Base-by-base conservation (phyloP, 2,888 invertebrate genomes). In the Drosophila paranaensis region DNA sequence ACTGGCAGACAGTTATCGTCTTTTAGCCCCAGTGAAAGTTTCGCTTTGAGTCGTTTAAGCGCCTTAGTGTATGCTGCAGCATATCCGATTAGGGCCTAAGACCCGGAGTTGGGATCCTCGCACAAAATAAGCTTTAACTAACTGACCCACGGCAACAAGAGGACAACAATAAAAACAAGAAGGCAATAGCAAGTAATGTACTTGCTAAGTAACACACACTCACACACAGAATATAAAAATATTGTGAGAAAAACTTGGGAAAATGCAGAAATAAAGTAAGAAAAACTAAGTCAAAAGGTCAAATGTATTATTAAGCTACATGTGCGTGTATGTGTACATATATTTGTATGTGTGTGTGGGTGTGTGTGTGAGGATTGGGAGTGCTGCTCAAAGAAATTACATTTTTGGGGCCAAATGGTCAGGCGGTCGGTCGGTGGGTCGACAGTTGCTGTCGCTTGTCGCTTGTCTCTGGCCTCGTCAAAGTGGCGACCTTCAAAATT, bases 201-300 rank as follows among this genome's bases (percentile, higher is more conserved):
- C 55, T 53, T 53, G 45, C 51, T 45, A 50, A 65, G 45, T 51
- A 45, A 53, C 6, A 40, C 13, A 51, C 5, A 13, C 5, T 20
- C 6, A 37, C 8, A 10, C 9, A 25, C 37, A 39, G 37, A 20
- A 42, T 16, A 30, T 37, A 35, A 30, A 50, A 61, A 60, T 16
- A 53, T 46, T 35, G 14, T n/a, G 2, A 43, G 33, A 54, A 51
- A 54, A 55, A 54, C 39, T 43, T 60, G 42, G 43, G 13, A 45
- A 69, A 60, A 33, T 51, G 53, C 37, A 56, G n/a, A 62, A 68
- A 60, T 53, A 73, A 56, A 66, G 66, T 68, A 45, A 51, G 53
- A 69, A 70, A 71, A 83, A 88, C 71, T 77, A 79, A 88, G 88
- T 82, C 83, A 88, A 83, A 83, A 83, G 83, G 83, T 83, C 88